These are phyloP conservation scores for Phymatocera aterrima DNA, from an alignment of 2,888 invertebrate species.

Conservation along the genomic window DNA sequence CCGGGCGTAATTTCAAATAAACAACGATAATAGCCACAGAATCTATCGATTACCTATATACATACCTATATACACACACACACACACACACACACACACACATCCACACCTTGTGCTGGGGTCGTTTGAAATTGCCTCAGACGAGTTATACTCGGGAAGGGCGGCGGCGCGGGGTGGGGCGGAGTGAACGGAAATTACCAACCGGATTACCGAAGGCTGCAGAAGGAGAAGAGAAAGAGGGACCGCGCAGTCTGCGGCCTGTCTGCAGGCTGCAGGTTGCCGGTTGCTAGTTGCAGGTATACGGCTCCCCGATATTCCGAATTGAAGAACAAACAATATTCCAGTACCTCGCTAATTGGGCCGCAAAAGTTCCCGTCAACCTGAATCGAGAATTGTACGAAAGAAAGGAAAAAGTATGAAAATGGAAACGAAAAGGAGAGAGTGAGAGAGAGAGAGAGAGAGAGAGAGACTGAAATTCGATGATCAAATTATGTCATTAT, in stretches of 20 bases:
- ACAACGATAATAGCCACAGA: too few relatives aligned
- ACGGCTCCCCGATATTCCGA: not conserved
- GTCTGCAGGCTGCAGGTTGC: conserved; percentile 8
- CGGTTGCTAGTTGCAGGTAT: not conserved
- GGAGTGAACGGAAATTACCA: conserved; percentile 36
- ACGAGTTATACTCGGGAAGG: too few relatives aligned
- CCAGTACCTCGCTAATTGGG: too few relatives aligned
- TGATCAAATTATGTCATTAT: too few relatives aligned
- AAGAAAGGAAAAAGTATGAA: not conserved
- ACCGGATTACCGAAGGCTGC: conserved; percentile 8
- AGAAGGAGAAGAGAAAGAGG: not conserved
- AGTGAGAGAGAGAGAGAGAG: too few relatives aligned
- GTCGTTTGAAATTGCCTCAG: conserved; percentile 42
- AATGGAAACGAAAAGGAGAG: too few relatives aligned
- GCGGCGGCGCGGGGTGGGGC: not conserved
- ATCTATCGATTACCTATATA: too few relatives aligned
- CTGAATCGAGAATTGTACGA: too few relatives aligned
- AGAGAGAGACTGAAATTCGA: too few relatives aligned
- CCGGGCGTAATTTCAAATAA: too few relatives aligned
- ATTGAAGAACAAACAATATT: not conserved
- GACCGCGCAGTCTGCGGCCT: conserved; percentile 34
- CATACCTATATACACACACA: not conserved
- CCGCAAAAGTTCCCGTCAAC: too few relatives aligned
- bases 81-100: not conserved
- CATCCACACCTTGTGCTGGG: conserved; percentile 3